Base-by-base conservation (phyloP, 2,113 vertebrate genomes). In the Saimiri boliviensis region DNA sequence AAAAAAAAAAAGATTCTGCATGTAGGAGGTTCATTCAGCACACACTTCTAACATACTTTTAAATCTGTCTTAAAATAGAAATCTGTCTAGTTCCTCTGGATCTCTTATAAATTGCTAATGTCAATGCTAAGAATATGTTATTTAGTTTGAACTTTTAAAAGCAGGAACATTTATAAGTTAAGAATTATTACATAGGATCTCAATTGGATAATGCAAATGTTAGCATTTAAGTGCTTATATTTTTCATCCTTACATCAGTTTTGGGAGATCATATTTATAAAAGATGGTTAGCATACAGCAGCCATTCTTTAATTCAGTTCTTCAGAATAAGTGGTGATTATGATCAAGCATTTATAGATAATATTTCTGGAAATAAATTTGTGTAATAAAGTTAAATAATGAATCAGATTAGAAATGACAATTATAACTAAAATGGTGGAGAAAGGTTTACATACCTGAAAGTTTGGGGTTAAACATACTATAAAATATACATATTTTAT, bases 91-190 rank as follows among this genome's bases (percentile, higher is more conserved):
- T 79, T 98, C 68, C 85, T 96, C 79, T 97, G 97, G 76, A 95
- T 98, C 80, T 95, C 92, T 88, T 95, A 74, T 1, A 1, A 95
- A 98, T 92, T 97, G 84, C 89, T 97, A 95, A 96, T 96, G 90
- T 94, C 96, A 96, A 66, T 95, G 54, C 84, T 98, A 97, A 97
- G 97, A 96, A 97, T 95, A 97, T 96, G 80, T 97, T 71, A 95
- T 94, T 97, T 96, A 95, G 77, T 96, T 98, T 96, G 96, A 97
- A 89, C 45, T 94, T 97, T 97, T 94, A 89, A n/a, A 97, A 97
- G 81, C 20, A 95, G 71, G 93, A 96, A 9, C 60, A 68, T 96
- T 98, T 98, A 93, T 97, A 97, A 96, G 37, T 97, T 94, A 94
- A 97, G 87, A 96, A 95, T 93, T 98, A 97, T 97, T 98, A 97